phyloP scores from a whole-genome alignment of 2,888 invertebrate species.

The Amiota communis region DNA sequence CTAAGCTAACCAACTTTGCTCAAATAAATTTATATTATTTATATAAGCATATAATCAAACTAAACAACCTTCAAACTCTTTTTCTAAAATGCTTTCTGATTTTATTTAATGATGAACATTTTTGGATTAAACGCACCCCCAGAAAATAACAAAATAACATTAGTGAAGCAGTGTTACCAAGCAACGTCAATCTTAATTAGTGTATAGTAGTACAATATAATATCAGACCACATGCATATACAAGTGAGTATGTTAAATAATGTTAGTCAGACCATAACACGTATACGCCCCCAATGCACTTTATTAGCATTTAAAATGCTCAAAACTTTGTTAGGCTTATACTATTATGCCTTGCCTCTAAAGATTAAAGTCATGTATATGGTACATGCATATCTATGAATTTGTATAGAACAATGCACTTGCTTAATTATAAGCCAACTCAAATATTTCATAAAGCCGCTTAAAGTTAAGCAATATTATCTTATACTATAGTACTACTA shows the following conservation, averaged over 20 bases:
- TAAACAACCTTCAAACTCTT: no score
- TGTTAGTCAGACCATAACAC: conserved; percentile 29
- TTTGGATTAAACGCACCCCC: no score
- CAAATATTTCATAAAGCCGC: neutral
- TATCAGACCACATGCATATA: conserved; percentile 41
- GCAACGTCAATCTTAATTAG: conserved; percentile 64
- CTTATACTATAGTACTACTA: neutral
- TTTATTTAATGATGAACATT: no score
- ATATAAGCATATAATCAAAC: no score
- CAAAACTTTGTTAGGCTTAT: conserved; percentile 1
- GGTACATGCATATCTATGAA: neutral
- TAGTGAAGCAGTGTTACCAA: conserved; percentile 38
- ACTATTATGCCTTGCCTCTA: neutral
- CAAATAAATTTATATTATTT: no score
- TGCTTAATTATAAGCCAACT: conserved; percentile 9
- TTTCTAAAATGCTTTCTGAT: no score
- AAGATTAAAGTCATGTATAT: neutral
- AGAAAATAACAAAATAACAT: no score
- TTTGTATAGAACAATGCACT: conserved; percentile 10
- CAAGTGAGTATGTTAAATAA: conserved; percentile 29
- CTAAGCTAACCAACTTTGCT: no score
- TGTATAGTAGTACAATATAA: no score
- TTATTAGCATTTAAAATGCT: conserved; percentile 31
- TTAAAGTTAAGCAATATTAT: conserved; percentile 1
- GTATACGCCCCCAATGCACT: conserved; percentile 45